Evolutionary conservation across 2,888 invertebrate species (phyloP), one percentile per base, ranked within the genome.

Genomic region (Mechanitis messenoides): DNA sequence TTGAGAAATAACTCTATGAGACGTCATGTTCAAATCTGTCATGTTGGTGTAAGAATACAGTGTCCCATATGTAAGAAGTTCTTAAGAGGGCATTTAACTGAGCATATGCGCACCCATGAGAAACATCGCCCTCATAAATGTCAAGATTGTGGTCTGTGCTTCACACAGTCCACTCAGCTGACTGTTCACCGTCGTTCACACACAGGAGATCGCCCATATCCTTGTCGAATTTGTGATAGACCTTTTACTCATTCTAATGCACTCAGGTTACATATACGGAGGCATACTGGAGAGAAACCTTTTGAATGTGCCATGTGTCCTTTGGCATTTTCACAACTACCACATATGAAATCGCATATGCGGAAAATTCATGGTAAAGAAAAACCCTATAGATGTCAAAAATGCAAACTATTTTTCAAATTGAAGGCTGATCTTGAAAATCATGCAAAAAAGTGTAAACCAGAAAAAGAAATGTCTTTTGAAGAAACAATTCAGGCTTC

Each of bases 311-410:
- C 92, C 12, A 84, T 94, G 71, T 95, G 95, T 74, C 93, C 93
- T 46, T 91, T 93, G 46, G 92, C 93, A 1, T 96, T 96, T 79
- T 94, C 95, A 0, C 96, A 96, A 77, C 81, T 96, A 61, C 95
- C 96, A 0, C 96, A 96, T 76, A 92, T 96, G 82, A 96, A 96
- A 82, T 95, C 96, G 65, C 96, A 97, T 79, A 95, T 97, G 95
- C 91, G 93, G 65, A 94, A 94, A 73, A 95, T 96, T 60, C 96
- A 96, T 79, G 94, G 95, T 42, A 92, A 94, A 69, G 92, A 92
- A 65, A 94, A 95, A 69, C 94, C 95, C 0, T 96, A 96, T 75
- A 92, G 93, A 76, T 96, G 96, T 77, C 84, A 89, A 31, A 92
- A 92, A 58, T 96, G 96, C 79, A 90, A 92, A 42, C 89, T 91